Evolutionary conservation across 2,888 invertebrate genomes (phyloP).

Genomic region (Spisula solida): DNA sequence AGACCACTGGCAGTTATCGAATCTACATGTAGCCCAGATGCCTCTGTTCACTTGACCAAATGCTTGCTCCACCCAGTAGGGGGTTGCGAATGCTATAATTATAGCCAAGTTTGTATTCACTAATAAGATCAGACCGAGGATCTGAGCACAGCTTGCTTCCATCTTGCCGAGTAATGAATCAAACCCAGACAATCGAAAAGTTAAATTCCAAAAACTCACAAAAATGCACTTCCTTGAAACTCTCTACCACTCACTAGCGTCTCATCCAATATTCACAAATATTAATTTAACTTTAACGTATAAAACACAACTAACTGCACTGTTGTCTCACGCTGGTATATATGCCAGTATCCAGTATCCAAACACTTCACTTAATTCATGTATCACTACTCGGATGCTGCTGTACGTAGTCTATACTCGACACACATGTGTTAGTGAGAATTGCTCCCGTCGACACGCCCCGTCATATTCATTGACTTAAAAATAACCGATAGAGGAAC

Average conservation of each 20-base stretch:
- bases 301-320: neutral
- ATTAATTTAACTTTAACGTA: neutral
- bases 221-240: neutral
- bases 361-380: neutral
- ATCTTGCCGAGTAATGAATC: slow-evolving; percentile 16
- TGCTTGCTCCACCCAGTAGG: slow-evolving; percentile 66
- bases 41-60: slow-evolving; percentile 61
- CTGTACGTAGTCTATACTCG: neutral
- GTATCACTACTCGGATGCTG: neutral
- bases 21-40: slow-evolving; percentile 75
- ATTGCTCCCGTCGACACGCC: neutral
- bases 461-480: neutral
- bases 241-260: neutral
- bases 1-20: slow-evolving; percentile 73
- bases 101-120: slow-evolving; percentile 80
- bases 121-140: slow-evolving; percentile 77
- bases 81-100: slow-evolving; percentile 77
- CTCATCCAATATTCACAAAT: neutral
- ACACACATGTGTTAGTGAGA: neutral
- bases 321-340: neutral
- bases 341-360: neutral
- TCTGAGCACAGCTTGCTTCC: slow-evolving; percentile 76
- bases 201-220: neutral
- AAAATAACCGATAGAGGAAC: neutral
- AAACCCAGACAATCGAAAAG: neutral